A percentile compares a stretch with the other conserved stretches of the same genome.
Evolutionary conservation across 2,888 invertebrate species (phyloP).

Genomic region (Stenotaenia linearis): DNA sequence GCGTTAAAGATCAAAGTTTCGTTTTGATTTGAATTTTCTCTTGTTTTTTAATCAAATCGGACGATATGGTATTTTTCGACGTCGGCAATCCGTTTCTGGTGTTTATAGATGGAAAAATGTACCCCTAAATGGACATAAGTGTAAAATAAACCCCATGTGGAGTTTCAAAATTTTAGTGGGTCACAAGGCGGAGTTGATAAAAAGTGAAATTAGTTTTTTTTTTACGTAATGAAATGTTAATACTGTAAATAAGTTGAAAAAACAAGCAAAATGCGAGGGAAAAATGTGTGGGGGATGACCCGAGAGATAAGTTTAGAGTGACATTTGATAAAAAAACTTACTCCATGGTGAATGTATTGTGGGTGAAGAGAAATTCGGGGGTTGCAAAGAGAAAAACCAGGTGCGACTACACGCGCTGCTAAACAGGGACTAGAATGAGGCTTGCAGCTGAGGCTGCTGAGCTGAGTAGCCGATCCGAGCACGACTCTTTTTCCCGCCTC

Average conservation of each 20-base stretch:
- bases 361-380: background rate
- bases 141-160: conserved; percentile 11
- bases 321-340: background rate
- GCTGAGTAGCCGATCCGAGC: background rate
- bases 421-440: conserved; percentile 26
- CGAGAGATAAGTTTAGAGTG: background rate
- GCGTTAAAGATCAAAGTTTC: too few species aligned
- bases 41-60: background rate
- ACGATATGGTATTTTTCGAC: background rate
- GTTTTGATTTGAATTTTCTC: too few species aligned
- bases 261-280: background rate
- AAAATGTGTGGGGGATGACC: background rate
- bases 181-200: conserved; percentile 21
- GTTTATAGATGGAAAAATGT: background rate
- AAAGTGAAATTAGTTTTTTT: background rate
- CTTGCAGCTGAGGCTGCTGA: conserved; percentile 6
- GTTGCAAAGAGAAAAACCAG: background rate
- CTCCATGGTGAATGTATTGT: background rate
- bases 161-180: conserved; percentile 1
- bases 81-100: background rate
- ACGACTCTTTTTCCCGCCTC: conserved; percentile 3
- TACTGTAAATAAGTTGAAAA: background rate
- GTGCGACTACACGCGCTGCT: conserved; percentile 12
- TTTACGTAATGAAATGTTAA: background rate
- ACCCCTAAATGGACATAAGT: background rate